Percentiles rank a stretch among this genome's conserved stretches.
Evolutionary conservation across 1,140 invertebrate genomes (phyloP).

Genomic region (Nasonia longicornis): DNA sequence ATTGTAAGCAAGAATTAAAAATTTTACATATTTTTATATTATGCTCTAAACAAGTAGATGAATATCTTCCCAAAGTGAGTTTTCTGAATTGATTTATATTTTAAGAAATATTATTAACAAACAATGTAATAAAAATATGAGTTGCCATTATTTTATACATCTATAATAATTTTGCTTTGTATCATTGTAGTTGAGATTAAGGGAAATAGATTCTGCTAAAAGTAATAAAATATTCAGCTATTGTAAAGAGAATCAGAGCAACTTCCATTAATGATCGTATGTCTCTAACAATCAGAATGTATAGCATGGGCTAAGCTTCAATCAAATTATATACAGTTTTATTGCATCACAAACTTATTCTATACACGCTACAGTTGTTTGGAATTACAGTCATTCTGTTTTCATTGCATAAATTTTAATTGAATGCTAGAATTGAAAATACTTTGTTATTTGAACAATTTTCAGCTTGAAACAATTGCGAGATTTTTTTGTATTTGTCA

Average conservation of each 20-base stretch:
- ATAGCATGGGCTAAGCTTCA: background rate
- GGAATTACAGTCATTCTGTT: background rate
- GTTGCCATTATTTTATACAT: background rate
- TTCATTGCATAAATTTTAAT: constrained; percentile 8
- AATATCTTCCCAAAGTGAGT: no score
- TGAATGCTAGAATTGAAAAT: background rate
- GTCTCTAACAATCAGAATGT: constrained; percentile 22
- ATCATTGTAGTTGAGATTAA: background rate
- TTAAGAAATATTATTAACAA: background rate
- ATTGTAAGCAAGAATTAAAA: background rate
- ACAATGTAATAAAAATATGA: background rate
- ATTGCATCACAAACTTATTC: constrained; percentile 19
- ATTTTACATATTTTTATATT: background rate
- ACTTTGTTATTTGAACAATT: constrained; percentile 13
- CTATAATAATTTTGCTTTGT: background rate
- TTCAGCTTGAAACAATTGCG: constrained; percentile 1
- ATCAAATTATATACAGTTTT: constrained; percentile 32
- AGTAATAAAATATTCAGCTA: constrained; percentile 30
- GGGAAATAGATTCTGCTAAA: constrained; percentile 4
- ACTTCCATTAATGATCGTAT: constrained; percentile 27
- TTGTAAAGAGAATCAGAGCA: constrained; percentile 5
- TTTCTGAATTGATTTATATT: background rate
- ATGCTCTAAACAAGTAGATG: no score
- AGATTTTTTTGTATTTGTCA: constrained; percentile 29
- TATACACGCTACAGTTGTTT: background rate